Evolutionary conservation across 2,113 vertebrate species (phyloP), one percentile per base, ranked within the genome.

Genomic region (Syngnathoides biaculeatus): DNA sequence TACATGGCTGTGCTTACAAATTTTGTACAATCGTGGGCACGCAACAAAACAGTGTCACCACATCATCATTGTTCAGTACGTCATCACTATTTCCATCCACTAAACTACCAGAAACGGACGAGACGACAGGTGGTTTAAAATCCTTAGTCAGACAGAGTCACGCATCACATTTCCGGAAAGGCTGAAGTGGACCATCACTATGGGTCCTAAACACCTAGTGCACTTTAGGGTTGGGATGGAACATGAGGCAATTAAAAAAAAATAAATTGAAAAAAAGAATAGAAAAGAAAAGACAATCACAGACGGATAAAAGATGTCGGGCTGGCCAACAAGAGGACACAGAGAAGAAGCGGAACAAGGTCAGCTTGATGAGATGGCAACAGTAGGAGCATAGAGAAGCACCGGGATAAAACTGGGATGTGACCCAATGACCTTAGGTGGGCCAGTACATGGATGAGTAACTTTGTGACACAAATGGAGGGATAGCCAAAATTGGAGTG

Each of bases 91-190:
- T 69, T 72, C 55, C 53, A 63, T 71, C 76, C 55, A 60, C 69
- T 70, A 63, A 64, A 64, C 63, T 57, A 63, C 58, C 69, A 59
- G 63, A 80, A 77, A 62, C 72, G 48, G 75, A 85, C 71, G 69
- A 77, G 80, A 84, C 70, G 73, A 69, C 83, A 83, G 82, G 77
- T 82, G 72, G 73, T 80, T 72, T 72, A 24, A 86, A 80, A 80
- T 63, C 71, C 76, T 65, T 71, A 85, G 64, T 70, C 79, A 80
- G 79, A 83, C 66, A 48, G 53, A 47, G 72, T 77, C 71, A 76
- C 43, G 8, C 19, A 39, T 76, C 64, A 74, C 58, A 50, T 58
- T 74, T 68, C 67, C 40, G 20, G 70, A 77, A 75, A 79, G 14
- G 72, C 73, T 79, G 17, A 68, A 66, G 20, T 71, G 20, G 11